phyloP scores from a whole-genome alignment of 2,888 invertebrate genomes.

The Patella pellucida region DNA sequence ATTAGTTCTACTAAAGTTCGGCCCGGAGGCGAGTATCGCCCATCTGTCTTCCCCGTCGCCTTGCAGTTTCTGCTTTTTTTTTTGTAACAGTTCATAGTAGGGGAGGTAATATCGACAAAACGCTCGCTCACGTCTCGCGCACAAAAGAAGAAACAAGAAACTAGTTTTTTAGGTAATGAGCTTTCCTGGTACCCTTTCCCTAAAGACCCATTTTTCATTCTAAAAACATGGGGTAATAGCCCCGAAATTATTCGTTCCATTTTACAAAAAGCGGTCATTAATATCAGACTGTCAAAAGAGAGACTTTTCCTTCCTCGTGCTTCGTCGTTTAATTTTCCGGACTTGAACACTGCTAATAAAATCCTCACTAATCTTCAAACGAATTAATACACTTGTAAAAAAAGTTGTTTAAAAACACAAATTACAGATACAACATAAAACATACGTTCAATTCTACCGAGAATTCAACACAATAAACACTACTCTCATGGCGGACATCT shows the following conservation, averaged over 20 bases:
- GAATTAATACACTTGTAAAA: slow-evolving; percentile 4
- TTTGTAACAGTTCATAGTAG: background rate
- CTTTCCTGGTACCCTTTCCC: background rate
- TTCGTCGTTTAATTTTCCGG: slow-evolving; percentile 8
- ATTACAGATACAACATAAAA: slow-evolving; percentile 6
- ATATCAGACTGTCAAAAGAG: slow-evolving; percentile 8
- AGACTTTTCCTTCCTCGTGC: background rate
- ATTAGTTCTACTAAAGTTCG: slow-evolving; percentile 8
- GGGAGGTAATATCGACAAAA: slow-evolving; percentile 11
- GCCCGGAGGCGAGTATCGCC: background rate
- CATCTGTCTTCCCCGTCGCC: slow-evolving; percentile 7
- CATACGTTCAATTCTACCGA: slow-evolving; percentile 2
- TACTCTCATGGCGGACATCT: background rate
- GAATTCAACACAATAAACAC: background rate
- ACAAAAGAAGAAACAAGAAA: slow-evolving; percentile 1
- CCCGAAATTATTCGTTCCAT: slow-evolving; percentile 9
- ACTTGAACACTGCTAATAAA: slow-evolving; percentile 8
- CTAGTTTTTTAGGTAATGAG: slow-evolving; percentile 3
- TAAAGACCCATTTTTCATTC: background rate
- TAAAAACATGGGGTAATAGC: background rate
- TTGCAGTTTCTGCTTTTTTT: background rate
- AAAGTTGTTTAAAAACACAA: background rate
- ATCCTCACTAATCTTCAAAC: slow-evolving; percentile 8
- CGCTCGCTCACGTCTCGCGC: background rate
- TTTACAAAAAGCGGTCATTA: slow-evolving; percentile 7